Base-by-base conservation (phyloP, 2,888 invertebrate genomes). In the Cryptocephalus primarius region DNA sequence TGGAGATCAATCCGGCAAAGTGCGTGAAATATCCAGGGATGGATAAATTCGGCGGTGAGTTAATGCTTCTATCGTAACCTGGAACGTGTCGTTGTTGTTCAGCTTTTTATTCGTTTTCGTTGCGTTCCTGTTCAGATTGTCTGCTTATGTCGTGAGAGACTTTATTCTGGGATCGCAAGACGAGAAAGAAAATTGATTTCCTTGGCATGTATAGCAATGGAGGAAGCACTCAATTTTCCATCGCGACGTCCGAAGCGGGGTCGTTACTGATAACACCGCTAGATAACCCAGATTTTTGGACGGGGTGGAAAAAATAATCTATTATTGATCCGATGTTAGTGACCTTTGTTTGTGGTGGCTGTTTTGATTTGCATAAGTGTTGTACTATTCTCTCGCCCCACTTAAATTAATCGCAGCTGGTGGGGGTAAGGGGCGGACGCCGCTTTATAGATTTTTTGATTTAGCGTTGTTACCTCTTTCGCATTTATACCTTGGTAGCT, bases 1-100 rank as follows among this genome's bases (percentile, higher is more conserved):
- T 94, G 67, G 95, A 95, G 76, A 88, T 95, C 54, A 88, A 92
- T 71, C 91, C 92, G 13, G 88, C 86, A 38, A 86, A 87, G 68
- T 88, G 88, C 64, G 90, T 91, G 53, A 83, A 86, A 63, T 82
- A 85, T 69, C 88, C 88, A 4, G 87, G 84, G 55, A 82, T 80
- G 69, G 80, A 82, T 55, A 72, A 72, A 59, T 68, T 68, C 48
- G 66, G 67, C 33, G 36, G 12, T 36, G 4, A 36, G n/a, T 36
- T 6, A 4, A 11, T 36, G 12, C 6, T 36, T 36, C 12, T 2
- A 6, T 36, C 12, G 6, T 12, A 6, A 36, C 6, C 12, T n/a
- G 36, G 12, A 36, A 36, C 12, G 32, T 32, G 12, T 38, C 12
- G 33, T 45, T 42, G 47, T 49, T 42, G 31, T 47, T 49, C 40